Conservation (phyloP, 2,113 vertebrate species). For the Pseudopodoces humilis region DNA sequence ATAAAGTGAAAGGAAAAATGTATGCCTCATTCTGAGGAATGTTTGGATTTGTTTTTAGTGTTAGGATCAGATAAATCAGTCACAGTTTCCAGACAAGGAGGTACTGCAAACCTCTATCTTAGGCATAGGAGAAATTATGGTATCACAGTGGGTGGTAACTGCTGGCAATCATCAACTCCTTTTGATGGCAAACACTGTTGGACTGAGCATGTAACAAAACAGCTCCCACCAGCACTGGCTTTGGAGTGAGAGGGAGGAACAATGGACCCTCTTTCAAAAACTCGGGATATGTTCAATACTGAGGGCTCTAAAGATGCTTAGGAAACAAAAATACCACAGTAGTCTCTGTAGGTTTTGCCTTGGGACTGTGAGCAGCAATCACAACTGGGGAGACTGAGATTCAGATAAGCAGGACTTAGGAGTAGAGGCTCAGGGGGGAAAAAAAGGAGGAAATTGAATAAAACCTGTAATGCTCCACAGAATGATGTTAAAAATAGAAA, state of each 20-base stretch:
- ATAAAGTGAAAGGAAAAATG: slow-evolving; percentile 11
- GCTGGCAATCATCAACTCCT: slow-evolving; percentile 27
- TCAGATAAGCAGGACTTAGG: slow-evolving; percentile 22
- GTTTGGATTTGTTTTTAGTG: neutral
- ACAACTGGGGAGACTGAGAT: neutral
- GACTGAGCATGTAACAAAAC: slow-evolving; percentile 3
- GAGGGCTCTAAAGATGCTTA: slow-evolving; percentile 15
- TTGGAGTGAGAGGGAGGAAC: neutral
- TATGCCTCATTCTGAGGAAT: neutral
- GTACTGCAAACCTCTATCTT: neutral
- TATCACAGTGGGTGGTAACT: slow-evolving; percentile 40
- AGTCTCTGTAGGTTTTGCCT: slow-evolving; percentile 12
- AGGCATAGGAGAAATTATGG: neutral
- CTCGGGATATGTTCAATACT: neutral
- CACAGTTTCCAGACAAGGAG: slow-evolving; percentile 7
- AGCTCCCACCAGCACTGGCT: slow-evolving; percentile 13
- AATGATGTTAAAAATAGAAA: slow-evolving; percentile 62
- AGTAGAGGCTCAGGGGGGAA: neutral
- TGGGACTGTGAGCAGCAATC: neutral
- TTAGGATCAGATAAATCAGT: neutral
- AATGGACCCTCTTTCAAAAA: slow-evolving; percentile 21
- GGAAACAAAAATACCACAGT: slow-evolving; percentile 29
- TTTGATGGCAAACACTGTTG: slow-evolving; percentile 14
- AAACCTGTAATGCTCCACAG: slow-evolving; percentile 39
- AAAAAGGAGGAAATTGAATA: slow-evolving; percentile 42